A percentile compares a stretch with the other conserved stretches of the same genome.
These are phyloP conservation scores for Drosophila melanica DNA, from an alignment of 1,140 invertebrate species.

Conservation along the genomic window DNA sequence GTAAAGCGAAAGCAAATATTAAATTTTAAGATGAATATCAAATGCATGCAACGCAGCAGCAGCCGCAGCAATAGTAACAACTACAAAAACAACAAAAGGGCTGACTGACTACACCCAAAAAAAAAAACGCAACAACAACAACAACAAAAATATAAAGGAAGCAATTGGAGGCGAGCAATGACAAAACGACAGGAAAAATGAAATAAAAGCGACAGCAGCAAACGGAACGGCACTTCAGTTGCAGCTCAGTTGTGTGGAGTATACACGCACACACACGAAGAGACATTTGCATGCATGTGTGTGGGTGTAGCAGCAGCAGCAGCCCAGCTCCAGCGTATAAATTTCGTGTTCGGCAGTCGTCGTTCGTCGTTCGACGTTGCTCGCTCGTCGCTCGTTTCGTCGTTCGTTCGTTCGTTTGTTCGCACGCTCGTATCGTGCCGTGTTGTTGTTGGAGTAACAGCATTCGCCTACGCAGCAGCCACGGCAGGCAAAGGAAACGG, in stretches of 20 bases:
- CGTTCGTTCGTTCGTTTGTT: slow-evolving; percentile 30
- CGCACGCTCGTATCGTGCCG: slow-evolving; percentile 13
- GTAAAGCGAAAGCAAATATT: slow-evolving; percentile 25
- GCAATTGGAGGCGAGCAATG: slow-evolving; percentile 34
- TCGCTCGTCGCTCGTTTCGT: slow-evolving; percentile 11
- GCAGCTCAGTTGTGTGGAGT: slow-evolving; percentile 50
- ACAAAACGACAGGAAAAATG: slow-evolving; percentile 49
- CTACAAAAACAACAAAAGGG: slow-evolving; percentile 15
- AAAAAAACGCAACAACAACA: background rate
- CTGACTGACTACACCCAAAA: slow-evolving; percentile 47
- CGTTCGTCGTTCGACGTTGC: slow-evolving; percentile 21
- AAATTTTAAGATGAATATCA: slow-evolving; percentile 40
- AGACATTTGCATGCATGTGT: slow-evolving; percentile 59
- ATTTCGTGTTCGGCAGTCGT: slow-evolving; percentile 53
- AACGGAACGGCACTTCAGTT: slow-evolving; percentile 57
- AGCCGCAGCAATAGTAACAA: slow-evolving; percentile 12
- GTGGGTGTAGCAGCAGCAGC: slow-evolving; percentile 57
- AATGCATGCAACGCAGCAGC: slow-evolving; percentile 40
- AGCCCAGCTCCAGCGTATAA: slow-evolving; percentile 56
- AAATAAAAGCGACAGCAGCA: slow-evolving; percentile 51
- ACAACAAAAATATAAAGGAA: slow-evolving; percentile 16
- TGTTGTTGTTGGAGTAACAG: slow-evolving; percentile 45
- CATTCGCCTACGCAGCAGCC: slow-evolving; percentile 67
- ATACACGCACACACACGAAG: slow-evolving; percentile 22
- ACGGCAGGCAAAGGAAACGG: slow-evolving; percentile 45